Conservation (phyloP, 2,888 invertebrate genomes). For the Caenorhabditis uteleia region DNA sequence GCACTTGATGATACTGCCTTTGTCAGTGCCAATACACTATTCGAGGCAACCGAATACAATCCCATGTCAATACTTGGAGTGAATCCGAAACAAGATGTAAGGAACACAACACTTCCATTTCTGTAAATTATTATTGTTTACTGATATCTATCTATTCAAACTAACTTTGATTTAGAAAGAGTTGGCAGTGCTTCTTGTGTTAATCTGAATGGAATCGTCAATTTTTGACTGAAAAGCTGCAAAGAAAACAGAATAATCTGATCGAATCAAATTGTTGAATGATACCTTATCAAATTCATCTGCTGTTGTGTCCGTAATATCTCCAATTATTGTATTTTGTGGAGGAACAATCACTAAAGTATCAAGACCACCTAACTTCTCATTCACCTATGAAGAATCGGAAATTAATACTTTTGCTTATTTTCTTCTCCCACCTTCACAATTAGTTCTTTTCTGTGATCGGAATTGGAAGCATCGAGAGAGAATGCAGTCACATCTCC, state of each 20-base stretch:
- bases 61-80: constrained; percentile 60
- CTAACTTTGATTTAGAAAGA: constrained; percentile 52
- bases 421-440: no score
- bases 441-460: constrained; percentile 40
- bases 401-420: no score
- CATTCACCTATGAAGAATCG: no score
- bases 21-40: constrained; percentile 49
- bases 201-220: constrained; percentile 58
- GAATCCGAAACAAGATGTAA: constrained; percentile 50
- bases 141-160: neutral
- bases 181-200: constrained; percentile 46
- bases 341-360: constrained; percentile 46
- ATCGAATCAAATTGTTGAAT: neutral
- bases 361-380: constrained; percentile 39
- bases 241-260: constrained; percentile 16
- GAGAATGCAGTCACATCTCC: constrained; percentile 44
- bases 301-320: constrained; percentile 43
- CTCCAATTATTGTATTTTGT: constrained; percentile 52
- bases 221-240: constrained; percentile 42
- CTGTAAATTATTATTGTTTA: constrained; percentile 14
- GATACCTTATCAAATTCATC: constrained; percentile 34
- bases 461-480: constrained; percentile 23
- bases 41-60: constrained; percentile 54
- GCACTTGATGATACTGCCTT: constrained; percentile 40
- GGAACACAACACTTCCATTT: constrained; percentile 43